A percentile compares a stretch with the other conserved stretches of the same genome.
Evolutionary conservation across 2,113 vertebrate genomes (phyloP).

Genomic region (Mellivora capensis): DNA sequence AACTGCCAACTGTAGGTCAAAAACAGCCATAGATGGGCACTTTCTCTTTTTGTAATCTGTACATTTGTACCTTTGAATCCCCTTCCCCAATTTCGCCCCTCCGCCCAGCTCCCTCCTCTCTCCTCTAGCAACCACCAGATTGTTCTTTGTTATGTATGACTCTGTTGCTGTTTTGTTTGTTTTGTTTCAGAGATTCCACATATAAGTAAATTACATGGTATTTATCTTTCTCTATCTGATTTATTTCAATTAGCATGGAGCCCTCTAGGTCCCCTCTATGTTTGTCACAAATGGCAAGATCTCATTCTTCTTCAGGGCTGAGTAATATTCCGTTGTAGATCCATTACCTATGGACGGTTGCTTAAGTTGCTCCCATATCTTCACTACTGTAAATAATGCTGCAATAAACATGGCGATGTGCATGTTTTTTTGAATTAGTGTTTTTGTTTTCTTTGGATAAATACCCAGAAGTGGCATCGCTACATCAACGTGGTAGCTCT

Average conservation of each 20-base stretch:
- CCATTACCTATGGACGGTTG: not conserved
- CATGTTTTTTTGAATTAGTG: not conserved
- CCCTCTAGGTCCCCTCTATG: not conserved
- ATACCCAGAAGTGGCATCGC: not conserved
- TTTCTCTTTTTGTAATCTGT: not conserved
- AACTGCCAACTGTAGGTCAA: not conserved
- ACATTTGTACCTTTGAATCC: not conserved
- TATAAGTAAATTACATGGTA: not conserved
- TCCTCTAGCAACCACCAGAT: not conserved
- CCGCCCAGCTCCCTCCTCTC: not conserved
- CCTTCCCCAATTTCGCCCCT: not conserved
- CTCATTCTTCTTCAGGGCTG: not conserved
- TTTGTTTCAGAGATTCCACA: not conserved
- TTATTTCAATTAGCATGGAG: not conserved
- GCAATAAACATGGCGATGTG: not conserved
- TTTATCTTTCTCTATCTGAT: not conserved
- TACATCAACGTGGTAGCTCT: not conserved
- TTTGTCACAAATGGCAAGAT: not conserved
- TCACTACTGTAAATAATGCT: not conserved
- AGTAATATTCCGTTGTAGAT: not conserved
- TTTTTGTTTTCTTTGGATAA: not conserved
- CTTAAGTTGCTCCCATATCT: not conserved
- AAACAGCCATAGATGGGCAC: not conserved
- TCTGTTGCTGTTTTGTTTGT: not conserved
- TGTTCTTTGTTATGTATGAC: not conserved